phyloP scores from a whole-genome alignment of 2,113 vertebrate species.

The Kryptolebias marmoratus region DNA sequence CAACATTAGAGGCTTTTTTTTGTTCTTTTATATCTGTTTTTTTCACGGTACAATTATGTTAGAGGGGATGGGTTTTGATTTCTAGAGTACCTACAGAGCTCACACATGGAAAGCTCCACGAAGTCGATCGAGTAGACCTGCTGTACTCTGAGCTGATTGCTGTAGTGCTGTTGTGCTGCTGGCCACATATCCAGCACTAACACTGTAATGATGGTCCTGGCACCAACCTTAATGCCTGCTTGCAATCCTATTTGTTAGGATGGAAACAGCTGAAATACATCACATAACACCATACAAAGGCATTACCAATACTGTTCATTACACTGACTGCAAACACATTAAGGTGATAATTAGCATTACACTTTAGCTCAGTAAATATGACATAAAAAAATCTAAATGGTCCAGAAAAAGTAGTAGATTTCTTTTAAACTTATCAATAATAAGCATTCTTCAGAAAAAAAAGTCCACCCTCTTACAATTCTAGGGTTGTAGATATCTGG shows the following conservation, averaged over 20 bases:
- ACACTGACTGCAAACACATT: neutral
- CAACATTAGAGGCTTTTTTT: neutral
- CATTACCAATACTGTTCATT: neutral
- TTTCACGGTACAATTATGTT: neutral
- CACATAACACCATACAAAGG: neutral
- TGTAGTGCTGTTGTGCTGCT: slow-evolving; percentile 14
- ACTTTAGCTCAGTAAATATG: no score
- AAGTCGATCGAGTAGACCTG: slow-evolving; percentile 25
- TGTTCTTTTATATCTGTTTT: neutral
- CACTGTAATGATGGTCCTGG: slow-evolving; percentile 30
- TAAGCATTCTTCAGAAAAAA: no score
- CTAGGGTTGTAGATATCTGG: no score
- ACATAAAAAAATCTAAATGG: no score
- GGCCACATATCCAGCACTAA: slow-evolving; percentile 23
- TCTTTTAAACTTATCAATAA: no score
- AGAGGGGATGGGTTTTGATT: slow-evolving; percentile 3
- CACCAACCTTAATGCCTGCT: slow-evolving; percentile 9
- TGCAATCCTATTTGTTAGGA: slow-evolving; percentile 23
- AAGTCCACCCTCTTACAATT: no score
- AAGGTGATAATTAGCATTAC: neutral
- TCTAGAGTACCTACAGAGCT: neutral
- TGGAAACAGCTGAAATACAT: slow-evolving; percentile 10
- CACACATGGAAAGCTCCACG: slow-evolving; percentile 25
- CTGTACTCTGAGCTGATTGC: slow-evolving; percentile 25
- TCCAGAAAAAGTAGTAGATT: no score